Conservation (phyloP, 2,113 vertebrate species). For the Suncus etruscus region DNA sequence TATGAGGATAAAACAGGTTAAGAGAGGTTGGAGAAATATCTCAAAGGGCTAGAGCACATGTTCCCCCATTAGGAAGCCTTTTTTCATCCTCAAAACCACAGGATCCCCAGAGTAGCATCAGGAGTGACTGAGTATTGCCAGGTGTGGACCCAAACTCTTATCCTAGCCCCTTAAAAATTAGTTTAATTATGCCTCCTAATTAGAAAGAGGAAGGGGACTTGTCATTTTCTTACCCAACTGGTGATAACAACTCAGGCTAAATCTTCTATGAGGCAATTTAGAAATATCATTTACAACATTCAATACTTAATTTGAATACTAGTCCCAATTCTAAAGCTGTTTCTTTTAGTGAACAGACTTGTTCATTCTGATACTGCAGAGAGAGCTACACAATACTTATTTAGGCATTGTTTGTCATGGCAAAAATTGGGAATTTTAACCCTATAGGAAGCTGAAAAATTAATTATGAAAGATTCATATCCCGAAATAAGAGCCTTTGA, state of each 20-base stretch:
- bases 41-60: too few species aligned
- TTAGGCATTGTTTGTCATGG: background rate
- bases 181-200: background rate
- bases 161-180: background rate
- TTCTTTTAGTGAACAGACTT: background rate
- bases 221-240: background rate
- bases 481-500: background rate
- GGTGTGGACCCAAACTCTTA: too few species aligned
- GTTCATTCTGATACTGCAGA: background rate
- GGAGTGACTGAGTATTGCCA: too few species aligned
- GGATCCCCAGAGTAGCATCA: too few species aligned
- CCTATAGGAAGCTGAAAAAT: background rate
- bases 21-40: background rate
- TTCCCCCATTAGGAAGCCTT: too few species aligned
- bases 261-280: background rate
- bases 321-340: conserved; percentile 26
- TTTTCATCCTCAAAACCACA: too few species aligned
- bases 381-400: background rate
- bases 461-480: background rate
- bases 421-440: conserved; percentile 21
- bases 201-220: background rate
- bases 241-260: background rate
- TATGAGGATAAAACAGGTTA: background rate
- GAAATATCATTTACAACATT: conserved; percentile 17
- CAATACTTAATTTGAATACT: conserved; percentile 24